These are phyloP conservation scores for Eidolon dupreanum DNA, from an alignment of 2,797 vertebrate species.

Conservation along the genomic window DNA sequence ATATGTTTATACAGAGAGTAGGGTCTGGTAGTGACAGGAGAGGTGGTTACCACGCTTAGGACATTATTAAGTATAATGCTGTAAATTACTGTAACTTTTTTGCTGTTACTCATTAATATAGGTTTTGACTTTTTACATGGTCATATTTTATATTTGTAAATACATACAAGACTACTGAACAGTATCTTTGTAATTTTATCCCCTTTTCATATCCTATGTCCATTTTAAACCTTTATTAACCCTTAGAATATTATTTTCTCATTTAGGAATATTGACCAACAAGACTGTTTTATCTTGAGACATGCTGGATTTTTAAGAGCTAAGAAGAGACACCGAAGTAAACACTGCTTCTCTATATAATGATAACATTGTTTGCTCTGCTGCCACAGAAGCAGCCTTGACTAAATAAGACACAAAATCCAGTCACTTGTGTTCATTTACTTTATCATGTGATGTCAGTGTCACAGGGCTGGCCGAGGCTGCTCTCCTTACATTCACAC, in stretches of 20 bases:
- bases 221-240: slow-evolving; percentile 35
- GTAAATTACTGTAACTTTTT: not conserved
- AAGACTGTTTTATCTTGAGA: slow-evolving; percentile 59
- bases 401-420: slow-evolving; percentile 73
- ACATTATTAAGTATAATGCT: not conserved
- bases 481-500: slow-evolving; percentile 33
- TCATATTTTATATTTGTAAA: not conserved
- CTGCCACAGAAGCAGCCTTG: slow-evolving; percentile 63
- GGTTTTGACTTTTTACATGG: not conserved
- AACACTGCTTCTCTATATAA: slow-evolving; percentile 62
- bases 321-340: slow-evolving; percentile 57
- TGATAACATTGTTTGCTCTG: slow-evolving; percentile 65
- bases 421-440: slow-evolving; percentile 35
- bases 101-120: not conserved
- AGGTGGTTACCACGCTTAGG: not conserved
- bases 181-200: not conserved
- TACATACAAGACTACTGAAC: not conserved
- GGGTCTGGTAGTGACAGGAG: not conserved
- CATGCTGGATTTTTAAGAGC: slow-evolving; percentile 72
- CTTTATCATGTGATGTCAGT: slow-evolving; percentile 74
- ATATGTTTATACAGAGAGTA: not conserved
- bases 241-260: slow-evolving; percentile 20
- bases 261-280: not conserved
- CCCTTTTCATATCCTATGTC: not conserved
- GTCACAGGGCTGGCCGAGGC: slow-evolving; percentile 40